Evolutionary conservation across 2,888 invertebrate species (phyloP), one percentile per base, ranked within the genome.

Genomic region (Tipula unca): DNA sequence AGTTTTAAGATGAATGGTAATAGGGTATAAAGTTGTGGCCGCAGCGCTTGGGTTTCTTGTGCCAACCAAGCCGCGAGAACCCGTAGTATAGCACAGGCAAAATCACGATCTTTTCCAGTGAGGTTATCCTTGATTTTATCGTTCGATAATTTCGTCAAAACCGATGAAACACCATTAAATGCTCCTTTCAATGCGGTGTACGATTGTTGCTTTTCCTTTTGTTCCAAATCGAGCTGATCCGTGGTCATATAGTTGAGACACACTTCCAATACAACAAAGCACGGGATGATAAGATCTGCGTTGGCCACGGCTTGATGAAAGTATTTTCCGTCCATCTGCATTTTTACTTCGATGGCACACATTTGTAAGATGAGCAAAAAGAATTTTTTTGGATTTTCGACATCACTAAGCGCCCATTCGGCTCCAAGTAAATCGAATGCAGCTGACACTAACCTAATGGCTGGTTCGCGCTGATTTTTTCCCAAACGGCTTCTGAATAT

Each of bases 121-220:
- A 94, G 91, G 86, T 93, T 93, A 87, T 95, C 95, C 88, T 93
- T 93, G 89, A 94, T 94, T 89, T 95, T 96, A 88, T 95, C 95
- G 89, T 94, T 94, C 3, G 95, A 94, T 0, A 96, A 93, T 88
- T 95, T 94, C 0, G 93, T 93, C 13, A 97, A 89, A 85, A 96
- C 93, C 32, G 94, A 94, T 85, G 97, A 93, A 82, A 97, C 93
- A 86, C 96, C 96, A 87, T 95, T 94, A 89, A 97, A 97, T 2
- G 97, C 96, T 85, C 96, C 97, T 89, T 97, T 97, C 1, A 98
- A 91, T 6, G 97, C 96, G 0, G 96, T 96, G 89, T 98, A 97
- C 0, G 98, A 93, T 82, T 97, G 96, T 89, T 97, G 96, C 88
- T 97, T 96, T 89, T 98, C 98, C 89, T 96, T 97, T 88, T 96